Conservation (phyloP, 2,888 invertebrate species). For the Cremastinae sp. region DNA sequence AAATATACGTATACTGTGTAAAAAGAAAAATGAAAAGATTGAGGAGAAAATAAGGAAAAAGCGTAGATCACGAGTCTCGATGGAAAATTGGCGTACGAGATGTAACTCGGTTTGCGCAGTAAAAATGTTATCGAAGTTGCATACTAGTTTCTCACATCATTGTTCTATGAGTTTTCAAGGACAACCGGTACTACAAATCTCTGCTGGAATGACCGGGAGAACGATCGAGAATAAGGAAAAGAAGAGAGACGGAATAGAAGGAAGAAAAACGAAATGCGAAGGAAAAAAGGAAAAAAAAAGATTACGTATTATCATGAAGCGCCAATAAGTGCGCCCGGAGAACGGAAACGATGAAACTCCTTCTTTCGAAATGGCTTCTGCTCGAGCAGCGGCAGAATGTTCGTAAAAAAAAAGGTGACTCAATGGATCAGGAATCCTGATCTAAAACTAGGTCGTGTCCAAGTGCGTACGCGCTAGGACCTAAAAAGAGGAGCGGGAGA, state of each 20-base stretch:
- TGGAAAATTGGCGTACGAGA: constrained; percentile 30
- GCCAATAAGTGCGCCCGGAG: constrained; percentile 40
- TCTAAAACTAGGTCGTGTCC: constrained; percentile 67
- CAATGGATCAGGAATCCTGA: constrained; percentile 62
- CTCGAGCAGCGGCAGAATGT: constrained; percentile 57
- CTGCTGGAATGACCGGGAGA: constrained; percentile 50
- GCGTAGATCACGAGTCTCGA: constrained; percentile 29
- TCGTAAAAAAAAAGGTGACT: constrained; percentile 56
- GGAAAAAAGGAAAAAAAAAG: constrained; percentile 12
- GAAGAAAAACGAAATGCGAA: constrained; percentile 23
- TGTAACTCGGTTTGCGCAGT: constrained; percentile 19
- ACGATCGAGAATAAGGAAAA: constrained; percentile 18
- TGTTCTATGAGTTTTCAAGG: constrained; percentile 65
- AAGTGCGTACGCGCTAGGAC: constrained; percentile 63
- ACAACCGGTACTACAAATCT: constrained; percentile 63
- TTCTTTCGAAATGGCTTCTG: constrained; percentile 57
- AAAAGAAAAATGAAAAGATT: constrained; percentile 26
- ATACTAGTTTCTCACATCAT: constrained; percentile 63
- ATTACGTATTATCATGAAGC: constrained; percentile 54
- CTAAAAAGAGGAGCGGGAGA: constrained; percentile 64
- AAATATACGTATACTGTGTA: too few species aligned
- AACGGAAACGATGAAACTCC: constrained; percentile 52
- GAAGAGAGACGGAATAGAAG: constrained; percentile 5
- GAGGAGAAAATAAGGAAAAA: constrained; percentile 40
- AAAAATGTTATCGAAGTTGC: constrained; percentile 59